Evolutionary conservation across 2,113 vertebrate genomes (phyloP).

Genomic region (Stomatorhinus ivindoensis): DNA sequence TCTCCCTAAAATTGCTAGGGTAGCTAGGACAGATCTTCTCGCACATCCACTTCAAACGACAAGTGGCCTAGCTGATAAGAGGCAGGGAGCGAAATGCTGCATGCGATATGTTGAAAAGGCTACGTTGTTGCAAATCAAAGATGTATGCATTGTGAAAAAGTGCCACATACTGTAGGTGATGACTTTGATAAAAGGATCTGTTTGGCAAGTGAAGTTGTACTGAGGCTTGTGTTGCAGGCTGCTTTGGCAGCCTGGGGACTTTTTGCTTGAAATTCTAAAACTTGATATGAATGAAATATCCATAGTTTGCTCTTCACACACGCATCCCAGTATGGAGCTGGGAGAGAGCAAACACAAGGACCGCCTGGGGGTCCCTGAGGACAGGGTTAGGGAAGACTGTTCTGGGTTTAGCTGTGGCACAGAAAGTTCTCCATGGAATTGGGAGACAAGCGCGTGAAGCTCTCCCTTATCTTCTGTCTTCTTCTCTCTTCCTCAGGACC

Average conservation of each 20-base stretch:
- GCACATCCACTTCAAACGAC: not conserved
- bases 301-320: not conserved
- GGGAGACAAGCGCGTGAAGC: not conserved
- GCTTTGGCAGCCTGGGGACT: not conserved
- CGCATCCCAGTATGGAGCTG: not conserved
- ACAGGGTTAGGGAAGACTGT: not conserved
- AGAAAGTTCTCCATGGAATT: not conserved
- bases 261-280: not conserved
- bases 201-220: not conserved
- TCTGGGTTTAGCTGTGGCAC: not conserved
- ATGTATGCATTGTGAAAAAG: not conserved
- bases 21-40: not conserved
- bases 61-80: not conserved
- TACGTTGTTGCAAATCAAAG: not conserved
- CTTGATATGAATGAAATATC: not conserved
- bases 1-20: not conserved
- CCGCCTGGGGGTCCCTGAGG: not conserved
- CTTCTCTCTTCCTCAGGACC: slow-evolving; percentile 59
- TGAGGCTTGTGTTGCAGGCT: not conserved
- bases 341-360: not conserved
- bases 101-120: not conserved
- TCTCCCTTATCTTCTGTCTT: not conserved
- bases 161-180: not conserved
- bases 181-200: not conserved
- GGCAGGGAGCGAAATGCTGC: not conserved